phyloP scores from a whole-genome alignment of 2,888 invertebrate genomes.

The Clepsis dumicolana region DNA sequence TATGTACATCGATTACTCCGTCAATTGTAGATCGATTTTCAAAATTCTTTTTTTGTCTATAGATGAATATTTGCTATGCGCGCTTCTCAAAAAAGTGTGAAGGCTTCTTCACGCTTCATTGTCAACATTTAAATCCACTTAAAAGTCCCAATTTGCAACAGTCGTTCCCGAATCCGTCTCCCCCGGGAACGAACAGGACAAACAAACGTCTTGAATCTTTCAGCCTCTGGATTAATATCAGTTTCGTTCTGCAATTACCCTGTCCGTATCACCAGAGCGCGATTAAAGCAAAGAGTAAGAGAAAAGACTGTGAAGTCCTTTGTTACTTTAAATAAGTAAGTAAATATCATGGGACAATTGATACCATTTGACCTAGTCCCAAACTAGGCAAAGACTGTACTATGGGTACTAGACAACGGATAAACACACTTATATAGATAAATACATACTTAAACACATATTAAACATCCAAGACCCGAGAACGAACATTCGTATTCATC shows the following conservation, averaged over 20 bases:
- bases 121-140: conserved; percentile 4
- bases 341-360: no score
- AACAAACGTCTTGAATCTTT: conserved; percentile 69
- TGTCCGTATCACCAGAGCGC: conserved; percentile 73
- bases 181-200: conserved; percentile 48
- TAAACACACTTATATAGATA: no score
- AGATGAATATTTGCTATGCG: no score
- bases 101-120: not conserved
- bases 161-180: conserved; percentile 25
- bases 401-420: no score
- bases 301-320: not conserved
- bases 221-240: conserved; percentile 76
- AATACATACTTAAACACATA: no score
- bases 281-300: conserved; percentile 62
- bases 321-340: not conserved
- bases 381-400: no score
- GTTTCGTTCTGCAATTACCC: conserved; percentile 81
- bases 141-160: not conserved
- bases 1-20: no score
- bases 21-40: no score
- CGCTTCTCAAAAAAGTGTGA: not conserved
- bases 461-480: no score
- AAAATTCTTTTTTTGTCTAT: no score
- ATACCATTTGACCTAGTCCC: no score
- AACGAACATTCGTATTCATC: no score